A percentile compares a stretch with the other conserved stretches of the same genome.
Evolutionary conservation across 2,797 vertebrate species (phyloP).

Genomic region (Syncerus caffer): DNA sequence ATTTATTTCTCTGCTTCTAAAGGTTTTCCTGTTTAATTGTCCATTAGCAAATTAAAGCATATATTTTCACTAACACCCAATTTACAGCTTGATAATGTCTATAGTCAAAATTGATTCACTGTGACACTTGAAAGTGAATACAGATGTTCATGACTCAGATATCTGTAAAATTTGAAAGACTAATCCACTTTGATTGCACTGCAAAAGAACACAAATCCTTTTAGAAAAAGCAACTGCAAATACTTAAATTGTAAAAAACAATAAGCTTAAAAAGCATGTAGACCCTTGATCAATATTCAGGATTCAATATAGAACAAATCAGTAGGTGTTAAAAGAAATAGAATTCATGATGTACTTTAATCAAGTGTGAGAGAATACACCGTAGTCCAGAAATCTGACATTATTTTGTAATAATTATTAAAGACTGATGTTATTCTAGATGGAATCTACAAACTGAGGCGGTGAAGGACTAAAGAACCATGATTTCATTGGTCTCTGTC

Average conservation of each 20-base stretch:
- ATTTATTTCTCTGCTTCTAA: slow-evolving; percentile 35
- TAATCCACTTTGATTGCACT: not conserved
- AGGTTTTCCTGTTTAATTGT: slow-evolving; percentile 35
- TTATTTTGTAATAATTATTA: not conserved
- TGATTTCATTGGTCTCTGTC: not conserved
- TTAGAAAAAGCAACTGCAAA: slow-evolving; percentile 56
- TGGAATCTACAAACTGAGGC: not conserved
- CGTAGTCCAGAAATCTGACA: not conserved
- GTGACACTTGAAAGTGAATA: not conserved
- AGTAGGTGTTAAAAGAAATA: not conserved
- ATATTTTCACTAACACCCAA: not conserved
- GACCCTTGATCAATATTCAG: slow-evolving; percentile 69
- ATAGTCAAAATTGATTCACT: not conserved
- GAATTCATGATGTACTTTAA: not conserved
- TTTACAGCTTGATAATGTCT: not conserved
- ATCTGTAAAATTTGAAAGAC: not conserved
- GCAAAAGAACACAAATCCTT: slow-evolving; percentile 47
- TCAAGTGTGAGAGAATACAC: not conserved
- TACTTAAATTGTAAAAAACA: slow-evolving; percentile 68
- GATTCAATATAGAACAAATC: not conserved
- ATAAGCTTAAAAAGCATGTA: slow-evolving; percentile 61
- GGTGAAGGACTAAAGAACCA: not conserved
- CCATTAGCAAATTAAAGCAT: slow-evolving; percentile 45
- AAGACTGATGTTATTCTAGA: not conserved
- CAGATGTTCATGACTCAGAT: not conserved